Conservation (phyloP, 2,888 invertebrate genomes). For the Nymphalis c-album region DNA sequence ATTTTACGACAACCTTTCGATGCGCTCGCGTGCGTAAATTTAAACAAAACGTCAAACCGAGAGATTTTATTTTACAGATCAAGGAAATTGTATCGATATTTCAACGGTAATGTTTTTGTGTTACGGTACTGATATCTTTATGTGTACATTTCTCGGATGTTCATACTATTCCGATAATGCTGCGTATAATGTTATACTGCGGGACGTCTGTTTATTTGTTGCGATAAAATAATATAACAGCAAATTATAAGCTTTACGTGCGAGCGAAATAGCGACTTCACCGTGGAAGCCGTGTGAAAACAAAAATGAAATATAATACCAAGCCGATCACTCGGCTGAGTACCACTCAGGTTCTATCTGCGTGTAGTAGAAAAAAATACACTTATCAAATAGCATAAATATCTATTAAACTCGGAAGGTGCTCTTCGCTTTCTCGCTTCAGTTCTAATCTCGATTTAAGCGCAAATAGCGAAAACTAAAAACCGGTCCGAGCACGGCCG, state of each 20-base stretch:
- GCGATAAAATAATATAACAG: conserved; percentile 45
- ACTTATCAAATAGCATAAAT: conserved; percentile 7
- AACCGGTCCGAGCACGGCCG: conserved; percentile 56
- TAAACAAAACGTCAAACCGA: conserved; percentile 69
- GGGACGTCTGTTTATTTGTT: conserved; percentile 42
- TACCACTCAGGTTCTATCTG: not conserved
- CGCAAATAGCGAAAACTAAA: conserved; percentile 46
- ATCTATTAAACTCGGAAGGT: conserved; percentile 3
- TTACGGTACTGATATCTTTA: conserved; percentile 71
- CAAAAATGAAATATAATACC: not conserved
- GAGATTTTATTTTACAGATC: conserved; percentile 78
- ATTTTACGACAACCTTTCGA: conserved; percentile 74
- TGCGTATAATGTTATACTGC: conserved; percentile 44
- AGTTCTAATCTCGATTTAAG: conserved; percentile 37
- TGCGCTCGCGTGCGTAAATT: conserved; percentile 73
- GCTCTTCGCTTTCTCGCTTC: conserved; percentile 13
- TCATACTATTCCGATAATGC: conserved; percentile 55
- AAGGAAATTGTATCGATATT: conserved; percentile 79
- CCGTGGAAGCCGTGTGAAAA: conserved; percentile 24
- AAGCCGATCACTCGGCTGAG: not conserved
- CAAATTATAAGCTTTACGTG: conserved; percentile 47
- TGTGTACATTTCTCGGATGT: conserved; percentile 64
- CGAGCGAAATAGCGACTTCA: conserved; percentile 33
- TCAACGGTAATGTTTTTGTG: conserved; percentile 76
- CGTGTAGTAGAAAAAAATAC: not conserved